Evolutionary conservation across 2,113 vertebrate species (phyloP), one percentile per base, ranked within the genome.

Genomic region (Seriola aureovittata): DNA sequence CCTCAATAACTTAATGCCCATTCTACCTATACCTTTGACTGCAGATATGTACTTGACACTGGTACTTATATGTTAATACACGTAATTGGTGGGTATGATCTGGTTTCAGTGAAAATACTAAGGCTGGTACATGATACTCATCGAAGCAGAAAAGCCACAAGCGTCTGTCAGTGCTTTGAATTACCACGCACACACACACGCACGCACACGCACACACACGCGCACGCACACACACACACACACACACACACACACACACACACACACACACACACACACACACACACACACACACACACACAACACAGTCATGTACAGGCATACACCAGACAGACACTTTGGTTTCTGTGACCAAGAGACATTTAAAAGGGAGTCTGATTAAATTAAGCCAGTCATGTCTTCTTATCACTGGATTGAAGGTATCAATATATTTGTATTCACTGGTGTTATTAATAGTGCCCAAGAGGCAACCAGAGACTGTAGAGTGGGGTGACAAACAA

Each of bases 381-480:
- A 84, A 94, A 95, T 94, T 93, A 93, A 91, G 75, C 25, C 78
- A 82, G 69, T 88, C 84, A 90, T 86, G 86, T 84, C 89, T 88
- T 86, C 82, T 91, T 86, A 83, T 91, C 87, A 79, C 50, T 52
- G 81, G 74, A 80, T 77, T 81, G 42, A 80, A 81, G 64, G 76
- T 87, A 87, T 87, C 74, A 83, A 67, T 87, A 80, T 85, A 89
- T 90, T 87, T 89, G 58, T 78, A 72, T 75, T 85, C 80, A 50
- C 66, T 74, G 48, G n/a, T 75, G 82, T 91, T 95, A 93, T 86
- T 94, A 93, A 94, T 95, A 95, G 92, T 44, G 84, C 72, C 78
- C 76, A 59, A 90, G 87, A 85, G 86, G 92, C 89, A 95, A 96
- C 92, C 69, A 75, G 93, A 95, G 85, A 92, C 94, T 74, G 12